A percentile compares a stretch with the other conserved stretches of the same genome.
Evolutionary conservation across 2,888 invertebrate species (phyloP).

Genomic region (Caradrina clavipalpis): DNA sequence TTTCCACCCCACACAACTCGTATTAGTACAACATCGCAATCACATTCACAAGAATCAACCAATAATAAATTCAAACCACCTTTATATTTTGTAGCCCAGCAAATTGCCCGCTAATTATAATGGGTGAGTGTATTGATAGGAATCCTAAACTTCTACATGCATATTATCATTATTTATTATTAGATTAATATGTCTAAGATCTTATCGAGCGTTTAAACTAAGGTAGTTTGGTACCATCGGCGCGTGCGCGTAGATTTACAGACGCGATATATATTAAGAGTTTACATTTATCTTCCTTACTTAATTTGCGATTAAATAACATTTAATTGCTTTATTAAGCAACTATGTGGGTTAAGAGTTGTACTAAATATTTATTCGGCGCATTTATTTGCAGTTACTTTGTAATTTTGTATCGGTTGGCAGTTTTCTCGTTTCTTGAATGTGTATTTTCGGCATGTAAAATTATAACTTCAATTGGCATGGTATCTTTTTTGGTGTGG

Average conservation of each 20-base stretch:
- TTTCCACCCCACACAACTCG: constrained; percentile 6
- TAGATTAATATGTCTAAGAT: constrained; percentile 74
- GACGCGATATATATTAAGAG: constrained; percentile 57
- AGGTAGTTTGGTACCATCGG: constrained; percentile 60
- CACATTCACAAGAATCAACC: constrained; percentile 27
- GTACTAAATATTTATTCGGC: constrained; percentile 47
- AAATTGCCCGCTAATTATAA: constrained; percentile 71
- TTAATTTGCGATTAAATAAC: constrained; percentile 61
- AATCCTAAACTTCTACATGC: constrained; percentile 68
- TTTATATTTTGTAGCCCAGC: constrained; percentile 43
- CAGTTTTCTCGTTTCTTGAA: constrained; percentile 9
- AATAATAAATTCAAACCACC: constrained; percentile 56
- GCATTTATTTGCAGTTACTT: constrained; percentile 39
- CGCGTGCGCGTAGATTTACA: constrained; percentile 65
- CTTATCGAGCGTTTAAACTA: constrained; percentile 65
- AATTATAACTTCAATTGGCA: too few relatives aligned
- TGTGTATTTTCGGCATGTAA: neutral
- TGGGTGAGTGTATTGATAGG: constrained; percentile 63
- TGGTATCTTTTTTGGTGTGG: too few relatives aligned
- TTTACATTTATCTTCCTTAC: constrained; percentile 63
- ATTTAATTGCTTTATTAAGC: constrained; percentile 62
- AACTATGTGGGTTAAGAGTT: constrained; percentile 52
- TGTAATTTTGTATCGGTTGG: constrained; percentile 15
- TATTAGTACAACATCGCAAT: constrained; percentile 19
- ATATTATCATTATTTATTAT: constrained; percentile 74